Evolutionary conservation across 2,888 invertebrate species (phyloP), one percentile per base, ranked within the genome.

Genomic region (Lepidocyrtinus sp.): DNA sequence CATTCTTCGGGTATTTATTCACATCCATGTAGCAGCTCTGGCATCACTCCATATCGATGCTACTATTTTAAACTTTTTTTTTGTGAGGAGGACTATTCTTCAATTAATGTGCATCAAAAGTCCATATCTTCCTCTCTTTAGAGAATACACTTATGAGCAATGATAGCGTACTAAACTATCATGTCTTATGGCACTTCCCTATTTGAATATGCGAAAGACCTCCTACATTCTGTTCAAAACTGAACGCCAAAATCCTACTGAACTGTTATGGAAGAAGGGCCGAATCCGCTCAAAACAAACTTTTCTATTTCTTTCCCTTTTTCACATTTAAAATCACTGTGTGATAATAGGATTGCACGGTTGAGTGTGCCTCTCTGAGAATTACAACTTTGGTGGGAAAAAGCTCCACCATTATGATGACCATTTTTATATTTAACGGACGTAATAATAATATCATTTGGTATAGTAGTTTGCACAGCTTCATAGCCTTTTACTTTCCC

Each of bases 261-360:
- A 27, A 19, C 27, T 26, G 65, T 21, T 65, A 36, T 17, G 25
- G 36, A 19, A 36, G 9, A 27, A 25, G 17, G 36, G 36, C 19
- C 36, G 27, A 1, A 65, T n/a, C n/a, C n/a, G 36, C 36, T 26
- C 26, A 17, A 27, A 65, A 17, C 27, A 36, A 25, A 50, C 62
- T 68, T 79, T 64, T 62, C 68, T 21, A 22, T 65, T 27, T 64
- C 36, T 64, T 59, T 63, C 17, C 24, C 12, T 50, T 68, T 5
- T 55, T 65, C 27, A 62, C 65, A 71, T 75, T 75, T 81, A 72
- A 81, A 75, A 81, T 81, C 74, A 70, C 70, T 67, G 25, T 68
- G 71, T 80, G 81, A 76, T 81, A 81, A 81, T 81, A 81, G 72
- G 75, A 75, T 75, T 81, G 67, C 75, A 75, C 70, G 75, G 50